Base-by-base conservation (phyloP, 2,888 invertebrate genomes). In the Dolichopus griseipennis region DNA sequence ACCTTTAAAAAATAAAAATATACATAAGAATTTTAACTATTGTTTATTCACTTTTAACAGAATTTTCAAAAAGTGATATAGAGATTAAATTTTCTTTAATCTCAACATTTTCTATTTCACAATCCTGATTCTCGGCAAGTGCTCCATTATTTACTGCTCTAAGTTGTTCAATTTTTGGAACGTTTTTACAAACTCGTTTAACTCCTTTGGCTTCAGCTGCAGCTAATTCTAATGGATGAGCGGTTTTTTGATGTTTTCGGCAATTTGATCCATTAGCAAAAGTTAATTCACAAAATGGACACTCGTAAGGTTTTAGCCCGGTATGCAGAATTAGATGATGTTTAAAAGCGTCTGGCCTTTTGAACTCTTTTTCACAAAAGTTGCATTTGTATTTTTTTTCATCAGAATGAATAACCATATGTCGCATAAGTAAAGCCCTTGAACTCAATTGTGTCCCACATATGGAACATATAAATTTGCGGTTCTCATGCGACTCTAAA, bases 261-360 rank as follows among this genome's bases (percentile, higher is more conserved):
- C 81, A 82, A 72, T 82, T 82, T 18, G 81, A 78, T 15, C 81
- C 81, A 68, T 82, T 80, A 0, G 81, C 76, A 70, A 81, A 82
- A 6, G 79, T 76, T 67, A 76, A 77, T 8, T 76, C 77, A 69
- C 81, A 82, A 69, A 81, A 82, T 64, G 79, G 79, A 65, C 81
- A 82, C 12, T 76, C 75, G 61, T 82, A 82, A 0, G 81, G 81
- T 21, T 80, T 72, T 20, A 82, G 73, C 1, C 81, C 81, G 0
- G 79, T 78, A 66, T 82, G 81, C 10, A 81, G 70, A 18, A 82
- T 80, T 0, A 82, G 72, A 72, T 82, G 81, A 66, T 78, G 3
- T 15, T 41, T 41, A 5, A 41, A 71, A 0, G 82, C 78, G 68
- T 82, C 82, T 8, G 78, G 76, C 3, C 81, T 75, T 66, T 82